phyloP scores from a whole-genome alignment of 2,797 vertebrate species.

The Sphenodon punctatus region DNA sequence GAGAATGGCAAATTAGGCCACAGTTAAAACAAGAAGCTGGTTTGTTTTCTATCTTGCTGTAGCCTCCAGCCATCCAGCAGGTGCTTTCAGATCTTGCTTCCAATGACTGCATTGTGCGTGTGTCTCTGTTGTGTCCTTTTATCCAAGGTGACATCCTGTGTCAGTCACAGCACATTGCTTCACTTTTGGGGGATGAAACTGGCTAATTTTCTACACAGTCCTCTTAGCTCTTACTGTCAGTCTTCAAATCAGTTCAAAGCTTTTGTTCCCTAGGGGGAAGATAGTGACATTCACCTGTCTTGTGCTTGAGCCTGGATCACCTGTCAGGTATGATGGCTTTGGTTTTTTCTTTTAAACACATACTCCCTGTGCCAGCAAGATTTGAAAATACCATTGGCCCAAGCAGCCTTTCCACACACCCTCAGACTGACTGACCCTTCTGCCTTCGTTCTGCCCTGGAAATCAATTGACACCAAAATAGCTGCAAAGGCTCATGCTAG shows the following conservation, averaged over 20 bases:
- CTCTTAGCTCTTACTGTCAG: background rate
- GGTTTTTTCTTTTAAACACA: background rate
- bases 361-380: background rate
- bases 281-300: background rate
- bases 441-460: background rate
- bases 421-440: background rate
- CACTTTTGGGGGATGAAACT: fast-evolving
- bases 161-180: background rate
- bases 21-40: background rate
- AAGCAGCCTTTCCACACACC: background rate
- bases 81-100: background rate
- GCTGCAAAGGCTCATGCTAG: background rate
- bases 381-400: background rate
- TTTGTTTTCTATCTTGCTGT: slow-evolving; percentile 7
- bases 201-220: background rate
- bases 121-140: fast-evolving
- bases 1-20: background rate
- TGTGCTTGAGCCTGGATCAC: background rate
- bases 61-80: background rate
- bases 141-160: background rate
- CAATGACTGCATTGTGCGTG: background rate
- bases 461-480: background rate
- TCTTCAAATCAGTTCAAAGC: background rate
- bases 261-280: background rate
- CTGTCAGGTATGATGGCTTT: background rate